Base-by-base conservation (phyloP, 2,888 invertebrate genomes). In the Coelinius sp. region DNA sequence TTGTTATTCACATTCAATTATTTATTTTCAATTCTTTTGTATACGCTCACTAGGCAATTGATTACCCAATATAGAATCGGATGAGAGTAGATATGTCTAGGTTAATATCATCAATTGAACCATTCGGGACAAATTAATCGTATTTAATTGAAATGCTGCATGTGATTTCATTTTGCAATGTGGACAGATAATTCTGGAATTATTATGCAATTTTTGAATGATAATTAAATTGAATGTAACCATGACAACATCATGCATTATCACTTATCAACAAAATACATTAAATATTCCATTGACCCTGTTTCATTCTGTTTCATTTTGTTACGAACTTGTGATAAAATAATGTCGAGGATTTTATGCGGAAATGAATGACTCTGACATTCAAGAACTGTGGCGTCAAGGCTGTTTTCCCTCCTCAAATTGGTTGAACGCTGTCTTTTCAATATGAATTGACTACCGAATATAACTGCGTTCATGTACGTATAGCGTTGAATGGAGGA, bases 331-430 rank as follows among this genome's bases (percentile, higher is more conserved):
- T 35, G 17, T 20, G 8, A 20, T 20, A 20, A 49, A 20, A 59
- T 31, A 59, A 12, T 59, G 59, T 59, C 59, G 59, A 59, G 59
- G 59, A 25, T 59, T 35, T 59, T 7, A 35, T 35, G 31, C 59
- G 59, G 59, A 59, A 59, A 59, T 59, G 8, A 59, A 31, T 35
- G 53, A 8, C 56, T 56, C 14, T 14, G 59, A 20, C 31, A 35
- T 59, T 59, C 35, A 27, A 49, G 20, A 20, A 49, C 8, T 25
- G 10, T 6, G 59, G n/a, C 31, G 17, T 27, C 31, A 14, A 59
- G 59, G 59, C 31, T 8, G 20, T 17, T 20, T 31, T 59, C 31
- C 20, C 35, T 3, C 17, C 17, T 31, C 59, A 59, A 31, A 35
- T 59, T 59, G 35, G 31, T 27, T 17, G 35, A 59, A 8, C 59